Evolutionary conservation across 2,113 vertebrate genomes (phyloP).

Genomic region (Beaufortia kweichowensis): DNA sequence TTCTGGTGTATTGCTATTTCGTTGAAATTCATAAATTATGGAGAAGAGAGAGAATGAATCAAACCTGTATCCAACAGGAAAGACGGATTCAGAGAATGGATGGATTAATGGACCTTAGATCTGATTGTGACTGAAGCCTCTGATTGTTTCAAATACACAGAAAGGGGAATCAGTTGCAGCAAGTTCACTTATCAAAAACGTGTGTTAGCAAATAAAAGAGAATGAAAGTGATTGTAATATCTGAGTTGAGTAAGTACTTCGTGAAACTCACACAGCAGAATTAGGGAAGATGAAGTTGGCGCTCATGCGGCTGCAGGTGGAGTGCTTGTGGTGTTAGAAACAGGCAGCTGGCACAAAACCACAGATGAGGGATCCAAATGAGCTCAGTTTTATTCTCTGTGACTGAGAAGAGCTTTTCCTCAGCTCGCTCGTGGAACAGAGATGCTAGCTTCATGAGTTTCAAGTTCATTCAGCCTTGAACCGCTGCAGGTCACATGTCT

Average conservation of each 20-base stretch:
- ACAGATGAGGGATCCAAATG: background rate
- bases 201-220: too few relatives aligned
- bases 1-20: too few relatives aligned
- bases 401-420: constrained; percentile 4
- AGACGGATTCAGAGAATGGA: too few relatives aligned
- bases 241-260: background rate
- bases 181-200: background rate
- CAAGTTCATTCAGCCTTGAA: background rate
- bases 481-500: background rate
- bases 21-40: too few relatives aligned
- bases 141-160: background rate
- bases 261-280: background rate
- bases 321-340: background rate
- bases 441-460: background rate
- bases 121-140: too few relatives aligned
- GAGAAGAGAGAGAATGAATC: too few relatives aligned
- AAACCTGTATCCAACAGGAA: too few relatives aligned
- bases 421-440: background rate
- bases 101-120: too few relatives aligned
- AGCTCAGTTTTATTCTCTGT: constrained; percentile 3
- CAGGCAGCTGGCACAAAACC: background rate
- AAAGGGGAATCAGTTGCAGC: background rate
- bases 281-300: background rate
- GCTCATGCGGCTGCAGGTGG: background rate
- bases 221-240: too few relatives aligned